These are phyloP conservation scores for Parasteatoda tepidariorum DNA, from an alignment of 1,140 invertebrate genomes.

Conservation along the genomic window DNA sequence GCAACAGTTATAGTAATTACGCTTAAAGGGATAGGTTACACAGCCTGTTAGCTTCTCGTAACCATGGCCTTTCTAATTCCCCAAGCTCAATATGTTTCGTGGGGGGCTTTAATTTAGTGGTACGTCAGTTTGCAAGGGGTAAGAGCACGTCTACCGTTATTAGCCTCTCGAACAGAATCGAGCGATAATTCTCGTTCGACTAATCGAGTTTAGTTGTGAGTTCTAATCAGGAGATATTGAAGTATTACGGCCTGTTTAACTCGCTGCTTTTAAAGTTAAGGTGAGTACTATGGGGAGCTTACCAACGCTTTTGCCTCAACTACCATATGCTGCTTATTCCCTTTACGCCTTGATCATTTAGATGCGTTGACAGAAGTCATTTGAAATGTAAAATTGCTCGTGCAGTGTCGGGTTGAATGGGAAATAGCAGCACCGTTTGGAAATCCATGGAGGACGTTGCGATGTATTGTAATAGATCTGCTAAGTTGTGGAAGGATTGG, in stretches of 20 bases:
- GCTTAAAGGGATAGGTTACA: constrained; percentile 33
- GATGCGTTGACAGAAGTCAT: too few relatives aligned
- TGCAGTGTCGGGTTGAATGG: too few relatives aligned
- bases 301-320: too few relatives aligned
- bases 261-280: constrained; percentile 5
- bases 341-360: too few relatives aligned
- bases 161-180: constrained; percentile 41
- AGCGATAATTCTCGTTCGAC: constrained; percentile 37
- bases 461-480: too few relatives aligned
- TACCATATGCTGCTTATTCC: too few relatives aligned
- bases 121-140: constrained; percentile 1
- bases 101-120: constrained; percentile 47
- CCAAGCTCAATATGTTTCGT: constrained; percentile 34
- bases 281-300: not conserved
- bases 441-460: too few relatives aligned
- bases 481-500: too few relatives aligned
- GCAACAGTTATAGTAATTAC: constrained; percentile 49
- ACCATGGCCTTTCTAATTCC: constrained; percentile 36
- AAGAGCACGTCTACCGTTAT: constrained; percentile 20
- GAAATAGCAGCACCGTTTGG: too few relatives aligned
- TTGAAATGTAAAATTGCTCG: too few relatives aligned
- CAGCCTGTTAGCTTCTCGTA: constrained; percentile 33
- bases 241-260: constrained; percentile 22
- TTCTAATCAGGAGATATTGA: constrained; percentile 43
- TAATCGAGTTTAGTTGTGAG: constrained; percentile 45